Conservation (phyloP, 2,888 invertebrate genomes). For the Cryptus viduatorius region DNA sequence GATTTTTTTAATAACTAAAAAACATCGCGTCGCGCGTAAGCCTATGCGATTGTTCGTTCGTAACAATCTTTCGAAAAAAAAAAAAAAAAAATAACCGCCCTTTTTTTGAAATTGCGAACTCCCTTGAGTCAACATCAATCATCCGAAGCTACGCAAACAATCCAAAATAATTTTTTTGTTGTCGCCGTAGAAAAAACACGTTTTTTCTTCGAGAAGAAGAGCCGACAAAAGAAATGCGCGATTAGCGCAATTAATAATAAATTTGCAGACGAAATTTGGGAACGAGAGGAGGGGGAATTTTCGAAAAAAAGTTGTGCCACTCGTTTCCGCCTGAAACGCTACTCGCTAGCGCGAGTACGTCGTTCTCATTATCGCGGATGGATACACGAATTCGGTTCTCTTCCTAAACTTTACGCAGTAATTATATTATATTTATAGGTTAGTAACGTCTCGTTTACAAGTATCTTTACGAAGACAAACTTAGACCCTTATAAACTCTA, state of each 20-base stretch:
- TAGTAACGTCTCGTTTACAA: constrained; percentile 57
- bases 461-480: constrained; percentile 42
- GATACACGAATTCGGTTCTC: constrained; percentile 13
- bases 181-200: too few species aligned
- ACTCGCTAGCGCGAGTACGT: constrained; percentile 14
- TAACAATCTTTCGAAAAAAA: too few species aligned
- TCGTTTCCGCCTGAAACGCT: constrained; percentile 33
- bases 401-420: constrained; percentile 1
- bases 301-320: constrained; percentile 30
- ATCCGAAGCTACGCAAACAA: not conserved
- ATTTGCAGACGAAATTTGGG: not conserved
- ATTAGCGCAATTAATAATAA: not conserved
- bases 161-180: too few species aligned
- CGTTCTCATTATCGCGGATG: constrained; percentile 29
- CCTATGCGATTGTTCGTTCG: too few species aligned
- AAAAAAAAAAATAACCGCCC: too few species aligned
- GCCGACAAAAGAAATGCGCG: not conserved
- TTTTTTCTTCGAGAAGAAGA: too few species aligned
- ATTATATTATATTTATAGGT: constrained; percentile 31
- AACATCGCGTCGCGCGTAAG: too few species aligned
- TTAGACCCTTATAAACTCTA: constrained; percentile 48
- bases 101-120: too few species aligned
- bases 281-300: constrained; percentile 18
- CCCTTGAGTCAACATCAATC: too few species aligned
- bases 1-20: too few species aligned